Base-by-base conservation (phyloP, 2,888 invertebrate species). In the Alviniconcha strummeri region DNA sequence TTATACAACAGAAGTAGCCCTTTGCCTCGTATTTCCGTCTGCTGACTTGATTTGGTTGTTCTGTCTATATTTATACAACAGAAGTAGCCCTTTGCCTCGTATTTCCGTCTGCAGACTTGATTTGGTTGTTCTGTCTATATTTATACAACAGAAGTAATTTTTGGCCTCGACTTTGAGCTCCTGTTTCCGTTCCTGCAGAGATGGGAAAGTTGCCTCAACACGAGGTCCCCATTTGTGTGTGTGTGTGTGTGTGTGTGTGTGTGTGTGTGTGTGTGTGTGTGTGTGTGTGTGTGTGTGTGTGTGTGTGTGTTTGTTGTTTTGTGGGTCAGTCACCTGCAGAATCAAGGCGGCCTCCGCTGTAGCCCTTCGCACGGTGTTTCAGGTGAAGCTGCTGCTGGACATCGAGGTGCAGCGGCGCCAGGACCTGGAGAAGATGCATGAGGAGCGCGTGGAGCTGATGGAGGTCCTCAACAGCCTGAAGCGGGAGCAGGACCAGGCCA, bases 331-430 rank as follows among this genome's bases (percentile, higher is more conserved):
- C 1, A 36, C 36, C 1, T 36, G 36, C 36, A 36, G 36, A 36
- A 36, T 36, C 36, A 36, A 36, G 36, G 36, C 36, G 36, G 36
- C 36, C 36, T 3, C 36, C 36, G 36, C 36, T 36, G 36, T 36
- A 36, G 36, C 36, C 3, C 36, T 36, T 36, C 36, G 36, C 36
- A 3, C 52, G 15, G 13, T 54, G 11, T 1, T 57, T 17, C 81
- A 89, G 75, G 86, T 91, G 15, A 88, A 89, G 81, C 84, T 88
- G 54, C 85, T 91, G 71, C 86, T 90, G 88, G 90, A 91, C 64
- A 84, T 88, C 69, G 89, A 90, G 85, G 84, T 88, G 19, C 85
- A 87, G 69, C 83, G 90, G n/a, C 84, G 89, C 52, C 88, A 89
- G 71, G 90, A 91, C 60, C 87, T 89, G 6, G 90, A 90, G 67